Evolutionary conservation across 2,113 vertebrate genomes (phyloP), one percentile per base, ranked within the genome.

Genomic region (Aegotheles bennettii): DNA sequence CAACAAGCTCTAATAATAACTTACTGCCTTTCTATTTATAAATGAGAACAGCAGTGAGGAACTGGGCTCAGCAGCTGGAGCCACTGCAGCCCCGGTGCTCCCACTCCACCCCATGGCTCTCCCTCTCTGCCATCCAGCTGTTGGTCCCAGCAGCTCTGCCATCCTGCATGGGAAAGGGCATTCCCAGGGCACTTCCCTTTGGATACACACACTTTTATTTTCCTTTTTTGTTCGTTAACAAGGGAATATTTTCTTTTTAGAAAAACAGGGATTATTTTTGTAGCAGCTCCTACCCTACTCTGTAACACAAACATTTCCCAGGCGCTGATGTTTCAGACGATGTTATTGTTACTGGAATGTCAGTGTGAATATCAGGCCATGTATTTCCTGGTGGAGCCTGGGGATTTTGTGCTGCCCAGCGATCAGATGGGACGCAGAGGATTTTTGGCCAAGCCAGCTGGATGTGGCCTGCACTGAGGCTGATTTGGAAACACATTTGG

Each of bases 51-150:
- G 71, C 61, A 26, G 33, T 0, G 2, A 84, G 61, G 61, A 78
- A 31, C 69, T 48, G 2, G 0, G 56, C 71, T 79, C 26, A 4
- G 8, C 0, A 2, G 45, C 69, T 16, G 36, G 3, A 47, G 69
- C 60, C 60, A n/a, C 48, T 5, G 0, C 6, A 6, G 53, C 57
- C 45, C 42, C 0, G 0, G 26, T 10, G 40, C 50, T 80, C 61
- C 53, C 70, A 18, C 42, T 10, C 14, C 28, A 2, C 16, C 2
- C 48, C 67, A 11, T 0, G 1, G 11, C 36, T 35, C 65, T 25
- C 16, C 17, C n/a, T 13, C 38, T n/a, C 56, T 56, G 63, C 43
- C 81, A 23, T 3, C 0, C 3, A 68, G n/a, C 35, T n/a, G 1
- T 19, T 5, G 13, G 4, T 50, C 83, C 24, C 21, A 28, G n/a